Conservation (phyloP, 2,113 vertebrate species). For the Corythoichthys intestinalis region DNA sequence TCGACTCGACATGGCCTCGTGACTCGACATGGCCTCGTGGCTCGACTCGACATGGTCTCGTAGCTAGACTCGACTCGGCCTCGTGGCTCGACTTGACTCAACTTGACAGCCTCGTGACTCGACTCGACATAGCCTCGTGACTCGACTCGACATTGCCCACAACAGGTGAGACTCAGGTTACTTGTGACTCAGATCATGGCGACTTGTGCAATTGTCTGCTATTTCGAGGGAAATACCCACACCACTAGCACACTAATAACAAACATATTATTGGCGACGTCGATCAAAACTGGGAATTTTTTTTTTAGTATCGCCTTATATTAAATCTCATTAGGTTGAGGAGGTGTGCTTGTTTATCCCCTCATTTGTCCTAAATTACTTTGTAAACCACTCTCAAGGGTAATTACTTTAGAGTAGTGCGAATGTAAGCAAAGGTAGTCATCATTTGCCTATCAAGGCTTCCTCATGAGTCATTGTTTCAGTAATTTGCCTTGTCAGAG, state of each 20-base stretch:
- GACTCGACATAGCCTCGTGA: too few relatives aligned
- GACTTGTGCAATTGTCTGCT: too few relatives aligned
- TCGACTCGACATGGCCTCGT: too few relatives aligned
- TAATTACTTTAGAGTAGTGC: constrained; percentile 1
- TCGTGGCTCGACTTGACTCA: too few relatives aligned
- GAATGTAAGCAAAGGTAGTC: background rate
- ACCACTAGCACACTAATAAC: background rate
- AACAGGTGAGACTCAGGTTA: too few relatives aligned
- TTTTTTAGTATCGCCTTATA: background rate
- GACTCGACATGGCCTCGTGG: too few relatives aligned
- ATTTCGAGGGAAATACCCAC: background rate
- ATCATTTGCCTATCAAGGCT: background rate
- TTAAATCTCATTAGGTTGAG: background rate
- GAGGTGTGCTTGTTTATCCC: background rate
- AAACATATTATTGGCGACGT: background rate
- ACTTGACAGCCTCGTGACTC: too few relatives aligned
- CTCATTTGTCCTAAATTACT: constrained; percentile 2
- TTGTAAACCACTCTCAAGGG: background rate
- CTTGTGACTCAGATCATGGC: too few relatives aligned
- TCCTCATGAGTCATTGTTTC: constrained; percentile 21
- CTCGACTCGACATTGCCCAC: too few relatives aligned
- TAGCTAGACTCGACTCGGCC: too few relatives aligned
- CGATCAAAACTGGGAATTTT: background rate
- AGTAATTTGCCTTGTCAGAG: constrained; percentile 24
- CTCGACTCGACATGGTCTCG: too few relatives aligned